Conservation (phyloP, 2,113 vertebrate genomes). For the Dendropsophus ebraccatus region DNA sequence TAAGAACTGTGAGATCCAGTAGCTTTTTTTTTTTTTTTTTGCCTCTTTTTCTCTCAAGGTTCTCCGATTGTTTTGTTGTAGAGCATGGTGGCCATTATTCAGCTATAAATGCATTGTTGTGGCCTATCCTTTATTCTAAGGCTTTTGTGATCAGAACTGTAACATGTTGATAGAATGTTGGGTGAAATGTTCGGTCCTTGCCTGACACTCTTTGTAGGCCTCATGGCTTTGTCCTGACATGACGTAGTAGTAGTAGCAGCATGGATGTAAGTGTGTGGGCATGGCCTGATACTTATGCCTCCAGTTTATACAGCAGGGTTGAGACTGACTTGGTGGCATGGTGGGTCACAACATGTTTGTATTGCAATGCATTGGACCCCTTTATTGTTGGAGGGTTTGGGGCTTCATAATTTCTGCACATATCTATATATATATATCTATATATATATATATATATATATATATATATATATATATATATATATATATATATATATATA, state of each 20-base stretch:
- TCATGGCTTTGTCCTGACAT: slow-evolving; percentile 29
- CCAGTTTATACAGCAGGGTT: not conserved
- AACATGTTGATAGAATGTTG: not conserved
- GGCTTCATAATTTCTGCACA: too few species aligned
- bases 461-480: too few species aligned
- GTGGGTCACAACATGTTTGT: not conserved
- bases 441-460: too few species aligned
- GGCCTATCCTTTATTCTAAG: not conserved
- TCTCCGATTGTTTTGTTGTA: not conserved
- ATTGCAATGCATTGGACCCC: not conserved
- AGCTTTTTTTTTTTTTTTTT: too few species aligned
- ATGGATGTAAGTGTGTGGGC: slow-evolving; percentile 30
- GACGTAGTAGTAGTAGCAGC: slow-evolving; percentile 47
- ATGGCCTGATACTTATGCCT: not conserved
- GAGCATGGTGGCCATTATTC: not conserved
- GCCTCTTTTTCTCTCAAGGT: not conserved
- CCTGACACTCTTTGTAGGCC: slow-evolving; percentile 10
- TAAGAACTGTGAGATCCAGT: not conserved
- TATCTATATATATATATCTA: too few species aligned
- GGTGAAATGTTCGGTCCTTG: not conserved
- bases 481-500: too few species aligned
- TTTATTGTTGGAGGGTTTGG: too few species aligned
- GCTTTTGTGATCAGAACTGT: not conserved
- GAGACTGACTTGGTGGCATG: not conserved
- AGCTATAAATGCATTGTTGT: not conserved